Base-by-base conservation (phyloP, 2,888 invertebrate genomes). In the Phengaris alcon region DNA sequence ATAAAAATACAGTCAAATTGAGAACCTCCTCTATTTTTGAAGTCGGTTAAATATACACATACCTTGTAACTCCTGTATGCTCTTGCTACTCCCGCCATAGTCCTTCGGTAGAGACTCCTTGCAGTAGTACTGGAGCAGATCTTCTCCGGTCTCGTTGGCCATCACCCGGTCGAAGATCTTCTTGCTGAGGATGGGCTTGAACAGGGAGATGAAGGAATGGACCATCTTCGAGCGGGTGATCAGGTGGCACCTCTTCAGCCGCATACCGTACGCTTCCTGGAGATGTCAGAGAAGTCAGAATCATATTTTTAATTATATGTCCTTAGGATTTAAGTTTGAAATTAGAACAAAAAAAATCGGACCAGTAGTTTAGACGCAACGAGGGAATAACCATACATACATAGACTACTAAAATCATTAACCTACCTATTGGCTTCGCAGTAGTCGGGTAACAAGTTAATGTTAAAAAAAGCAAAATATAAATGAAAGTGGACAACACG, bases 201-300 rank as follows among this genome's bases (percentile, higher is more conserved):
- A 82, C 7, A 93, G 81, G 12, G 80, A 85, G 0, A 91, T 78
- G 0, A 88, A 78, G 54, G 88, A 86, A 52, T 88, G 85, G 0
- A 87, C 81, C 0, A 88, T 82, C 2, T 83, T 79, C 0, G 90
- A 90, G 0, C 88, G 85, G 75, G 94, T 93, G 0, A 94, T 75
- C 0, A 93, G 80, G 78, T 94, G 94, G 10, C 94, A 87, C 0
- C 86, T 86, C 52, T 86, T 84, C 0, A 94, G 81, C 74, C 89
- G 85, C 6, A 88, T 81, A 0, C 93, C 90, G 12, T 89, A 85
- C 0, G 94, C 94, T 81, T 93, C 93, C 94, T 94, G 83, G 52
- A 90, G 64, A 64, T n/a, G 13, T 5, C 4, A 59, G n/a, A n/a
- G n/a, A n/a, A 13, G n/a, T 55, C 7, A 8, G 8, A 48, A 8